Evolutionary conservation across 2,113 vertebrate species (phyloP).

Genomic region (Myxocyprinus asiaticus): DNA sequence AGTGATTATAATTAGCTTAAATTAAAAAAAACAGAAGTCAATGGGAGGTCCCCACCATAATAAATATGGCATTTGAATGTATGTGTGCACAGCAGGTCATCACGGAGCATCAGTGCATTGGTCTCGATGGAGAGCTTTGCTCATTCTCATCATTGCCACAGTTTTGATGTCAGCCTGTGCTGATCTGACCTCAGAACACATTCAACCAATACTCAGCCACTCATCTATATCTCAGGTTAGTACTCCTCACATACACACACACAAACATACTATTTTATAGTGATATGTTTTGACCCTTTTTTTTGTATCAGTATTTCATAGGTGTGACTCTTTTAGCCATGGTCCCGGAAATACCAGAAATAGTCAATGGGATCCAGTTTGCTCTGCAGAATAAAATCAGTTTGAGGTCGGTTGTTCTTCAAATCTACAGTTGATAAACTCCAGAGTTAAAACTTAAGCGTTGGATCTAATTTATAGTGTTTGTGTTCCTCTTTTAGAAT

Average conservation of each 20-base stretch:
- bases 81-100: conserved; percentile 54
- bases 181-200: conserved; percentile 83
- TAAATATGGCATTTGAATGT: neutral
- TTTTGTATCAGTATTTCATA: conserved; percentile 80
- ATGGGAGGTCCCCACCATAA: no score
- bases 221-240: conserved; percentile 82
- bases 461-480: no score
- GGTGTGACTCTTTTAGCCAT: conserved; percentile 85
- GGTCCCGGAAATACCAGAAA: conserved; percentile 88
- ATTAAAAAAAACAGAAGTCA: neutral
- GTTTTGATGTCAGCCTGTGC: conserved; percentile 85
- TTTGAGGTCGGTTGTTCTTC: conserved; percentile 74
- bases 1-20: neutral
- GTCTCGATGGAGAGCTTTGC: conserved; percentile 80
- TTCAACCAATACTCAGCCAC: conserved; percentile 83
- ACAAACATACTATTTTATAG: neutral
- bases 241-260: conserved; percentile 2
- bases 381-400: conserved; percentile 89
- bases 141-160: conserved; percentile 84
- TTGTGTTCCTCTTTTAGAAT: no score
- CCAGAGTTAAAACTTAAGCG: no score
- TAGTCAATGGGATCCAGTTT: conserved; percentile 90
- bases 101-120: conserved; percentile 77
- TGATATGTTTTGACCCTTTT: neutral
- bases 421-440: neutral